Conservation (phyloP, 2,113 vertebrate genomes). For the Myotis lucifugus region DNA sequence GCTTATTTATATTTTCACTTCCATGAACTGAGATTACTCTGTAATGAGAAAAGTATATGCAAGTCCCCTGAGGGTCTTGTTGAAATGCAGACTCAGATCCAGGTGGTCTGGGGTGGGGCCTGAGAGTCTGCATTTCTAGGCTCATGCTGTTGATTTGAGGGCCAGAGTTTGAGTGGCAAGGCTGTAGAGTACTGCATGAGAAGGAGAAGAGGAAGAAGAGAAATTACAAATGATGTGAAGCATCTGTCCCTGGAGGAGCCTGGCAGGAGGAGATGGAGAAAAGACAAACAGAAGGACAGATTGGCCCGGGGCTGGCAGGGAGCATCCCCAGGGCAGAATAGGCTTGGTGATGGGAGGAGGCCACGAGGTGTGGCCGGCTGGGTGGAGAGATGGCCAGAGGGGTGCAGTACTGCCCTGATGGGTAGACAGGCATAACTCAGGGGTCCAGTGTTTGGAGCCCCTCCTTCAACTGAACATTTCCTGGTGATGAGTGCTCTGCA, state of each 20-base stretch:
- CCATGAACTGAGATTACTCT: background rate
- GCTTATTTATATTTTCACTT: background rate
- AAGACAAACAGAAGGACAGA: no score
- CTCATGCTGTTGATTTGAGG: background rate
- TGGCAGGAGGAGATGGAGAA: background rate
- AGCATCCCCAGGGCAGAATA: background rate
- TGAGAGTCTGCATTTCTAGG: background rate
- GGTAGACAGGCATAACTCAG: background rate
- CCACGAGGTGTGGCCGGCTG: fast-evolving
- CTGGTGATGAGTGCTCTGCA: background rate
- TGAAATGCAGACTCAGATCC: background rate
- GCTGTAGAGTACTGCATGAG: no score
- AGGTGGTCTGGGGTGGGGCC: background rate
- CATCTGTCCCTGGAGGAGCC: background rate
- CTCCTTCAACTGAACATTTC: no score
- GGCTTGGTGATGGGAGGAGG: background rate
- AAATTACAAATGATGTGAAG: background rate
- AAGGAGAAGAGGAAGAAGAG: no score
- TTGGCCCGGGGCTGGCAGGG: background rate
- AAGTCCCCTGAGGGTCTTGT: background rate
- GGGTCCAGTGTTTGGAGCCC: background rate
- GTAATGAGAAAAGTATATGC: background rate
- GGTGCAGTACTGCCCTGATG: background rate
- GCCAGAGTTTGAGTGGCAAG: background rate
- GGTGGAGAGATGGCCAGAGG: background rate